A percentile compares a stretch with the other conserved stretches of the same genome.
Evolutionary conservation across 92 coral and sea anemone species (phyloP).

Genomic region (Actinostola sp.): DNA sequence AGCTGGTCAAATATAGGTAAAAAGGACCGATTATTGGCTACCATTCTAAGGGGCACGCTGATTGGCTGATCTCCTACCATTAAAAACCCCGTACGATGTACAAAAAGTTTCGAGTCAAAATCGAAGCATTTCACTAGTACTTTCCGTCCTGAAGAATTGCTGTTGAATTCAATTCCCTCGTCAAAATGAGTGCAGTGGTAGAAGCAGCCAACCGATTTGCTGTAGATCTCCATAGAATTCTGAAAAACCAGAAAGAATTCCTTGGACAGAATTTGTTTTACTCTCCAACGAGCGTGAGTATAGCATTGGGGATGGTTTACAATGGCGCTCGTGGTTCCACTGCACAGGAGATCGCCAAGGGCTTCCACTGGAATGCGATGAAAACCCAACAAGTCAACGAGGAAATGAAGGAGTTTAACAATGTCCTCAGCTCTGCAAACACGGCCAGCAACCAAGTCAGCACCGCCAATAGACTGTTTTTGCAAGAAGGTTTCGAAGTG

Average conservation of each 20-base stretch:
- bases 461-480: constrained; percentile 79
- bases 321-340: constrained; percentile 86
- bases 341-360: constrained; percentile 79
- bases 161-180: not conserved
- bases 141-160: too few relatives aligned
- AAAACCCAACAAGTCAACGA: constrained; percentile 47
- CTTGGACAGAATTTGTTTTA: constrained; percentile 66
- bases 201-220: constrained; percentile 70
- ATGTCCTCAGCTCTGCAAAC: constrained; percentile 54
- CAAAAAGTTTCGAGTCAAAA: not conserved
- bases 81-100: not conserved
- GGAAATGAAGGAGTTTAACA: constrained; percentile 59
- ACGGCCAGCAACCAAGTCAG: constrained; percentile 52
- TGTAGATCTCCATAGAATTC: constrained; percentile 55
- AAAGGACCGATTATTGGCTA: not conserved
- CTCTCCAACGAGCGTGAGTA: constrained; percentile 83
- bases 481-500: constrained; percentile 63
- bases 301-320: constrained; percentile 88
- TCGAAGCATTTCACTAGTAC: not conserved
- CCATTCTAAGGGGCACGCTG: constrained; percentile 7
- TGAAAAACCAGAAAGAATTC: constrained; percentile 26
- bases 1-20: not conserved
- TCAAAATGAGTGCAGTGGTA: constrained; percentile 35
- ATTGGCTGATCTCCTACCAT: constrained; percentile 21
- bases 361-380: constrained; percentile 71